Evolutionary conservation across 1,140 invertebrate genomes (phyloP).

Genomic region (Trinorchestia longiramus): DNA sequence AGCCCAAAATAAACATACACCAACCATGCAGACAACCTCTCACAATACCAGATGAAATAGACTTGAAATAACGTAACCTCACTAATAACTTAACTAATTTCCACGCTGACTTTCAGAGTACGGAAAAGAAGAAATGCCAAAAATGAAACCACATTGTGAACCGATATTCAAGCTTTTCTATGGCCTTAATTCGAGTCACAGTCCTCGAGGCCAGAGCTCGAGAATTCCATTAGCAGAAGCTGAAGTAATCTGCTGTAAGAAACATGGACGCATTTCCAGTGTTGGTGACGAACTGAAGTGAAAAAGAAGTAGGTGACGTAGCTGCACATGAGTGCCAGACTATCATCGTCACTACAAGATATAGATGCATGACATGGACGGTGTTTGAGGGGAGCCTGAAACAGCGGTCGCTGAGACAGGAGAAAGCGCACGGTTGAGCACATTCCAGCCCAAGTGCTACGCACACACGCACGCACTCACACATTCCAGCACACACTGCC

Average conservation of each 20-base stretch:
- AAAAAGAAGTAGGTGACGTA: not conserved
- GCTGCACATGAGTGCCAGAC: not conserved
- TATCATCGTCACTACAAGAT: not conserved
- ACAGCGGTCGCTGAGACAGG: not conserved
- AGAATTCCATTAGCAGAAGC: too few relatives aligned
- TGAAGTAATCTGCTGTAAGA: too few relatives aligned
- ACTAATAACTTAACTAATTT: too few relatives aligned
- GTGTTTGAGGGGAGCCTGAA: not conserved
- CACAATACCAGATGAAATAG: too few relatives aligned
- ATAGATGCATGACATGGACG: too few relatives aligned
- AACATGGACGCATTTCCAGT: not conserved
- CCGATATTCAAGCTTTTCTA: not conserved
- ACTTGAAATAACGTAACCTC: too few relatives aligned
- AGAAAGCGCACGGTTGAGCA: slow-evolving; percentile 21
- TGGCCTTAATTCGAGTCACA: not conserved
- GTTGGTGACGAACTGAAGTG: not conserved
- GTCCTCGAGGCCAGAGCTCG: not conserved
- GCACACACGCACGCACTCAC: not conserved
- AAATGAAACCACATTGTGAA: not conserved
- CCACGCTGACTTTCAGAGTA: not conserved
- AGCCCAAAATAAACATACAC: too few relatives aligned
- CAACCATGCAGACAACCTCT: too few relatives aligned
- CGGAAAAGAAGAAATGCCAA: not conserved
- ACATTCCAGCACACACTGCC: slow-evolving; percentile 50
- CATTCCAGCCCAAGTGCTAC: not conserved